Percentiles rank a stretch among this genome's conserved stretches.
These are phyloP conservation scores for Eledona agricola DNA, from an alignment of 2,888 invertebrate genomes.

Conservation along the genomic window DNA sequence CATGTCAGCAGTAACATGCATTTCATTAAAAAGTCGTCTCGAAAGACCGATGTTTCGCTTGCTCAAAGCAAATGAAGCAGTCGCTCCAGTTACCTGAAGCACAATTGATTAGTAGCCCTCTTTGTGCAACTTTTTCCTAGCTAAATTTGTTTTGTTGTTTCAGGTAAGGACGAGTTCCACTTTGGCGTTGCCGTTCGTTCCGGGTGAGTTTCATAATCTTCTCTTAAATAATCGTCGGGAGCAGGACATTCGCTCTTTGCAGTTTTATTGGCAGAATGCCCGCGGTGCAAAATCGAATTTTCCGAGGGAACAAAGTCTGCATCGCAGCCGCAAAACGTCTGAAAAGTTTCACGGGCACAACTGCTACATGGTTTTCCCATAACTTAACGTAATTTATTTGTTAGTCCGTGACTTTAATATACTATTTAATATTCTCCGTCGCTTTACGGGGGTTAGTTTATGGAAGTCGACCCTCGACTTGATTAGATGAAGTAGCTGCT, in stretches of 20 bases:
- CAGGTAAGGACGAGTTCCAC: slow-evolving; percentile 36
- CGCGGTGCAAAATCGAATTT: slow-evolving; percentile 21
- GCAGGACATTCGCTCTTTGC: slow-evolving; percentile 24
- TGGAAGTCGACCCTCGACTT: slow-evolving; percentile 31
- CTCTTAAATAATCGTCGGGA: slow-evolving; percentile 17
- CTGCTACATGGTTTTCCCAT: slow-evolving; percentile 33
- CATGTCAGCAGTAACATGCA: no score
- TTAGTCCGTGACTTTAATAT: slow-evolving; percentile 34
- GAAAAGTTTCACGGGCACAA: slow-evolving; percentile 20
- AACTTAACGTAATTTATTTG: slow-evolving; percentile 36
- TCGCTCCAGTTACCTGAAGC: slow-evolving; percentile 1
- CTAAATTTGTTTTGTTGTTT: slow-evolving; percentile 32
- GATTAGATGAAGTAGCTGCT: slow-evolving; percentile 35
- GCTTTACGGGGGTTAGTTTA: slow-evolving; percentile 36
- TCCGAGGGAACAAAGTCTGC: slow-evolving; percentile 1
- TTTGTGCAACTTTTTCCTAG: slow-evolving; percentile 10
- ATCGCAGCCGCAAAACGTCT: slow-evolving; percentile 14
- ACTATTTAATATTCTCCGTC: slow-evolving; percentile 38
- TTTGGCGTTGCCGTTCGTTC: slow-evolving; percentile 19
- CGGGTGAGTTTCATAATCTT: slow-evolving; percentile 14
- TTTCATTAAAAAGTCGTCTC: no score
- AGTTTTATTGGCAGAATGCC: slow-evolving; percentile 33
- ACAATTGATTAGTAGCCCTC: slow-evolving; percentile 22
- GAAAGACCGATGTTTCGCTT: no score
- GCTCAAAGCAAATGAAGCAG: neutral